Evolutionary conservation across 2,888 invertebrate species (phyloP).

Genomic region (Folsomia candida): DNA sequence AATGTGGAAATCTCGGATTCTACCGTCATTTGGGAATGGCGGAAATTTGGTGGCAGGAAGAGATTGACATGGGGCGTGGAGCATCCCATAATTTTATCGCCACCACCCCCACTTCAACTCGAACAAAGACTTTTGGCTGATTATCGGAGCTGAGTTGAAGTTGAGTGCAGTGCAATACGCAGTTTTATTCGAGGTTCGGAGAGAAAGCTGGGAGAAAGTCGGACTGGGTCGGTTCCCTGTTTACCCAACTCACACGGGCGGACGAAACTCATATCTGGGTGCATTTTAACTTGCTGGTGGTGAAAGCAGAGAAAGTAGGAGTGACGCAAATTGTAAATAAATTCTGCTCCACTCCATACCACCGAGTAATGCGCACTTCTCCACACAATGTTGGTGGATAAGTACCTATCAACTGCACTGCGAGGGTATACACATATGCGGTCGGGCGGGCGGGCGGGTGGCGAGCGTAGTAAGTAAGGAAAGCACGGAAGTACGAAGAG

Average conservation of each 20-base stretch:
- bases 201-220: neutral
- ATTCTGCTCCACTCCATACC: neutral
- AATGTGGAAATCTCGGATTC: no score
- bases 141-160: neutral
- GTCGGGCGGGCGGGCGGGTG: no score
- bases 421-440: neutral
- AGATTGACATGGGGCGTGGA: no score
- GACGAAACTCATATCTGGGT: neutral
- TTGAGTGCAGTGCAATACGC: neutral
- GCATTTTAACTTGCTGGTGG: neutral
- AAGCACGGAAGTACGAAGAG: no score
- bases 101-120: neutral
- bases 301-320: neutral
- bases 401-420: neutral
- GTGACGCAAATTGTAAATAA: conserved; percentile 5
- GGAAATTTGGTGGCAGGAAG: no score
- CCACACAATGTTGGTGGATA: neutral
- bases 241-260: neutral
- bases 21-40: no score
- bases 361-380: neutral
- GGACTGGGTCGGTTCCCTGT: neutral
- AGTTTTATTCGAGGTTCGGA: neutral
- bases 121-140: neutral
- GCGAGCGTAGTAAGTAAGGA: no score
- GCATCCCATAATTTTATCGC: neutral